Percentiles rank a stretch among this genome's conserved stretches.
These are phyloP conservation scores for Porites evermanni DNA, from an alignment of 92 coral and sea anemone species.

Conservation along the genomic window DNA sequence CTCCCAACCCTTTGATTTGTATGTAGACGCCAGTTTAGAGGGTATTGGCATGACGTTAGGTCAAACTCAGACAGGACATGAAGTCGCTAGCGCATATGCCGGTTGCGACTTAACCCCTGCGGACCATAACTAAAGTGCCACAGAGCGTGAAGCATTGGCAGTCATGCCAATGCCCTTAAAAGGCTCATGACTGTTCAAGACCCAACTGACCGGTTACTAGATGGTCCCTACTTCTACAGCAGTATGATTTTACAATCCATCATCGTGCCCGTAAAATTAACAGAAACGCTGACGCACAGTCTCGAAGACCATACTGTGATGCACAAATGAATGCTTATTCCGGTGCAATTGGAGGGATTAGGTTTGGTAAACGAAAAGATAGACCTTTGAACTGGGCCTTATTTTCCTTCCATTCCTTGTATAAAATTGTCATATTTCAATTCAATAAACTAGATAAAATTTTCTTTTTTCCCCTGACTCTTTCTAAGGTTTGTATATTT, in stretches of 20 bases:
- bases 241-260: slow-evolving; percentile 48
- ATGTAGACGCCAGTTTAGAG: slow-evolving; percentile 39
- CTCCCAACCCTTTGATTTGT: slow-evolving; percentile 38
- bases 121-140: slow-evolving; percentile 54
- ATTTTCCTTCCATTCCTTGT: no score
- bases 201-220: slow-evolving; percentile 26
- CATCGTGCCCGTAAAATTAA: slow-evolving; percentile 54
- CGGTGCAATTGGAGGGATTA: not conserved
- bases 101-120: slow-evolving; percentile 37
- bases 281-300: slow-evolving; percentile 63
- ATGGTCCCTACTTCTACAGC: slow-evolving; percentile 46
- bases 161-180: slow-evolving; percentile 42
- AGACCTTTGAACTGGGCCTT: no score
- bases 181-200: slow-evolving; percentile 42
- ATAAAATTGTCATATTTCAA: no score
- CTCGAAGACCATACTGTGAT: slow-evolving; percentile 35
- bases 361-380: no score
- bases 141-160: no score
- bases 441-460: no score
- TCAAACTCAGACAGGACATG: slow-evolving; percentile 33
- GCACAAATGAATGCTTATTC: not conserved
- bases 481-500: no score
- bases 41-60: slow-evolving; percentile 49
- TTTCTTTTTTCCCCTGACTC: no score
- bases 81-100: slow-evolving; percentile 36